Evolutionary conservation across 2,888 invertebrate species (phyloP).

Genomic region (Parnassius mnemosyne): DNA sequence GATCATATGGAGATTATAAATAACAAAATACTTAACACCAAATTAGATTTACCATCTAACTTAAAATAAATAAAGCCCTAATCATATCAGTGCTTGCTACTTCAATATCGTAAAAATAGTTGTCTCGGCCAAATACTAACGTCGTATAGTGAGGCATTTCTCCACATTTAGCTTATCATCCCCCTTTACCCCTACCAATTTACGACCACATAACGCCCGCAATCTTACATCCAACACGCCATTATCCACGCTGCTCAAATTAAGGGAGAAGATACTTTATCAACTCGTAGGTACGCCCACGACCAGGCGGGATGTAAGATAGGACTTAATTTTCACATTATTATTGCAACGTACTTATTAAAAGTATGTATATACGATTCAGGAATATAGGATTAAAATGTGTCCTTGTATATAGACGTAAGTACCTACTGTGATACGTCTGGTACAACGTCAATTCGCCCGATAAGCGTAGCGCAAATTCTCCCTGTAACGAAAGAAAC

Average conservation of each 20-base stretch:
- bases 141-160: slow-evolving; percentile 13
- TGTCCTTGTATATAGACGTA: no score
- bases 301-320: slow-evolving; percentile 21
- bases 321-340: no score
- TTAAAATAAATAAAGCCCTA: not conserved
- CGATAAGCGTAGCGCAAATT: no score
- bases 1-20: no score
- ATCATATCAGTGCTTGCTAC: slow-evolving; percentile 1
- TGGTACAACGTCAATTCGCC: no score
- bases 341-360: no score
- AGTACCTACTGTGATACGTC: no score
- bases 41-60: not conserved
- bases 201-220: slow-evolving; percentile 54
- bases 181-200: slow-evolving; percentile 41
- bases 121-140: slow-evolving; percentile 19
- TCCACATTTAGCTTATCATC: slow-evolving; percentile 13
- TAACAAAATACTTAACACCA: no score
- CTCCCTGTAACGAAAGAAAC: no score
- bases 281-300: slow-evolving; percentile 37
- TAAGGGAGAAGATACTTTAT: slow-evolving; percentile 54
- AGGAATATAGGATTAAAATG: no score
- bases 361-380: no score
- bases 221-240: slow-evolving; percentile 54
- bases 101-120: slow-evolving; percentile 7
- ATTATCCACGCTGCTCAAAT: slow-evolving; percentile 52